Conservation (phyloP, 2,113 vertebrate species). For the Rhizomys pruinosus region DNA sequence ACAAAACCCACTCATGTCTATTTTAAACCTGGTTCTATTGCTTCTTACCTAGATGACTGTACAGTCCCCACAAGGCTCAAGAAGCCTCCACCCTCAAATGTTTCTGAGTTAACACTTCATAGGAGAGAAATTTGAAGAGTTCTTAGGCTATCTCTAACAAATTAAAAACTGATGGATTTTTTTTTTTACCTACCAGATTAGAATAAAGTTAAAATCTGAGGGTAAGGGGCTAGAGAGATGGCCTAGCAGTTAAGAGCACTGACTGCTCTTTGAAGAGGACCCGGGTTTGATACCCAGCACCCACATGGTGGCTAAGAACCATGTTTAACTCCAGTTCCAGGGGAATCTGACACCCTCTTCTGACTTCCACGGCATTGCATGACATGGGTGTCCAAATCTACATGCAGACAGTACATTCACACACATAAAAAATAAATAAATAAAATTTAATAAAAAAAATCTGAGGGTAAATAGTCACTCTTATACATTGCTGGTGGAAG, state of each 20-base stretch:
- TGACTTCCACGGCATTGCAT: no score
- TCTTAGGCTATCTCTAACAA: not conserved
- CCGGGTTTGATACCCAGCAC: no score
- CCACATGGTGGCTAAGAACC: no score
- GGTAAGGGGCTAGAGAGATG: no score
- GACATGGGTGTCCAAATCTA: no score
- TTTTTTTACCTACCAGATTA: not conserved
- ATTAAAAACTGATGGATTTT: not conserved
- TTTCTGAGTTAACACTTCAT: not conserved
- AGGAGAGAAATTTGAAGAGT: constrained; percentile 3
- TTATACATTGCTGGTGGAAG: not conserved
- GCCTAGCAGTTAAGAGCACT: no score
- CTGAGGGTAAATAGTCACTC: not conserved
- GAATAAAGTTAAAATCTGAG: not conserved
- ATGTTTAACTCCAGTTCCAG: no score
- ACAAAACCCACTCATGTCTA: not conserved
- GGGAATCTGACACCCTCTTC: no score
- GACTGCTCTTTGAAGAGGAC: no score
- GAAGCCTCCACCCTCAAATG: not conserved
- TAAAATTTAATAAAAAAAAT: no score
- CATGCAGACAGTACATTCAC: no score
- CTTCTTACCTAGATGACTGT: not conserved
- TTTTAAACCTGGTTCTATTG: not conserved
- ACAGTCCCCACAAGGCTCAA: not conserved
- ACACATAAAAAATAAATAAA: no score